phyloP scores from a whole-genome alignment of 2,797 vertebrate species.

The Pachyuromys duprasi region DNA sequence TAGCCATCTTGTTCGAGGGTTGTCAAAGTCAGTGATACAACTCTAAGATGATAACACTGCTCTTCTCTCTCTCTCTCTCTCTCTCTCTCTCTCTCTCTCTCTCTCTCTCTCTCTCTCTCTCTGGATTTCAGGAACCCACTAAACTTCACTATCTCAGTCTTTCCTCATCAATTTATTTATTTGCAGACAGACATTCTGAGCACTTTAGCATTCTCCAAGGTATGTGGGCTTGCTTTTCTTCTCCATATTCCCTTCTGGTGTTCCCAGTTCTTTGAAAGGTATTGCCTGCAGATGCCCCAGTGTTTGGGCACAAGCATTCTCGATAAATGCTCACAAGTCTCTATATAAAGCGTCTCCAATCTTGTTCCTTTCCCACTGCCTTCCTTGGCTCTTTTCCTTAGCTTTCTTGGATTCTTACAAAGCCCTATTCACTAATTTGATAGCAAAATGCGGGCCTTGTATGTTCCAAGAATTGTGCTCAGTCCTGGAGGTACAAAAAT shows the following conservation, averaged over 20 bases:
- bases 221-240: too few relatives aligned
- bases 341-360: not conserved
- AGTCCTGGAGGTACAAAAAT: not conserved
- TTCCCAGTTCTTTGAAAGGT: not conserved
- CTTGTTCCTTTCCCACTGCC: conserved; percentile 21
- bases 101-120: not conserved
- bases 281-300: not conserved
- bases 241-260: not conserved
- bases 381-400: conserved; percentile 42
- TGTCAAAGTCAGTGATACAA: not conserved
- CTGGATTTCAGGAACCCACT: not conserved
- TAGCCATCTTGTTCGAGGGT: not conserved
- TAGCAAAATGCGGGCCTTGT: conserved; percentile 24
- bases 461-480: conserved; percentile 26
- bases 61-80: not conserved
- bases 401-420: conserved; percentile 47
- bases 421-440: conserved; percentile 25
- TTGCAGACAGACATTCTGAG: not conserved
- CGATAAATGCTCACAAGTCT: not conserved
- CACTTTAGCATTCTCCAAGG: not conserved
- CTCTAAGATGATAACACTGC: not conserved
- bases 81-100: not conserved
- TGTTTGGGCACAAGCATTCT: not conserved
- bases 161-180: not conserved
- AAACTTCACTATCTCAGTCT: conserved; percentile 3